Evolutionary conservation across 2,113 vertebrate genomes (phyloP).

Genomic region (Odontophorus gujanensis): DNA sequence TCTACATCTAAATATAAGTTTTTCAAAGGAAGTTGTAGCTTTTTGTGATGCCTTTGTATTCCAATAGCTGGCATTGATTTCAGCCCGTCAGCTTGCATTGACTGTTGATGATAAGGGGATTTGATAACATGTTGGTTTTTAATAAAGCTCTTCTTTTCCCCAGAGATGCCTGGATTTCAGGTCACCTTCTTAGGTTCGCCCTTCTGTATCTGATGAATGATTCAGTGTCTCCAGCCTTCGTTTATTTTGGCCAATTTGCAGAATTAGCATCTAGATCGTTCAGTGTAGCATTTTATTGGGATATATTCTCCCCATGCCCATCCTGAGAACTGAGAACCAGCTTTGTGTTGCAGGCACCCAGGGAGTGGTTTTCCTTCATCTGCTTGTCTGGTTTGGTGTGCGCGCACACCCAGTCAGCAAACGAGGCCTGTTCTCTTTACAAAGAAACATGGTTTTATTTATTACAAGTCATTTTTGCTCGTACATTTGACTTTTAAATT

Average conservation of each 20-base stretch:
- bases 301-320: not conserved
- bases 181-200: not conserved
- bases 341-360: not conserved
- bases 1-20: conserved; percentile 4
- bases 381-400: not conserved
- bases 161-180: not conserved
- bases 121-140: not conserved
- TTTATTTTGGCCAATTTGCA: not conserved
- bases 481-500: conserved; percentile 55
- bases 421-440: not conserved
- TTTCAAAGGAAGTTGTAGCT: not conserved
- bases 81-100: not conserved
- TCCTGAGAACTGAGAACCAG: not conserved
- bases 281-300: not conserved
- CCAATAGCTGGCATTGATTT: conserved; percentile 5
- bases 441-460: conserved; percentile 31
- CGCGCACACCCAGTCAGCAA: not conserved
- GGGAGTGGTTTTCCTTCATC: conserved; percentile 13
- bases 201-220: not conserved
- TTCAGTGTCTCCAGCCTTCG: not conserved
- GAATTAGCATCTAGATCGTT: not conserved
- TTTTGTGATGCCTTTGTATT: conserved; percentile 9
- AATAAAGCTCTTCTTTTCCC: not conserved
- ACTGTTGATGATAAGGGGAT: conserved; percentile 4
- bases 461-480: conserved; percentile 2